A percentile compares a stretch with the other conserved stretches of the same genome.
Evolutionary conservation across 2,888 invertebrate genomes (phyloP).

Genomic region (Tiphia femorata): DNA sequence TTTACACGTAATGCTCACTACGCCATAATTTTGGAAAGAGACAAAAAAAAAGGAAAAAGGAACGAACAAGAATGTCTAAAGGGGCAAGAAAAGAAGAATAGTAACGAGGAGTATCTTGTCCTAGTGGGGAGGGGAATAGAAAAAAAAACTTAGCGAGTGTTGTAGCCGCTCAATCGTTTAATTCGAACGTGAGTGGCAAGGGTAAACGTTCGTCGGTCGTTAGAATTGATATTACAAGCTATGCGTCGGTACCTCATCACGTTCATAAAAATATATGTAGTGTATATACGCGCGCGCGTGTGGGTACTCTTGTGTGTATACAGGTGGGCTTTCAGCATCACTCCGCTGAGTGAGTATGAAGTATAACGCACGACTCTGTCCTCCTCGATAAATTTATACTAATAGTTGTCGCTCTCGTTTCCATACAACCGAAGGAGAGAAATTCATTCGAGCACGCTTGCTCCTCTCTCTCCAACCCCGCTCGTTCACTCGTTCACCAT

Average conservation of each 20-base stretch:
- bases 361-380: slow-evolving; percentile 22
- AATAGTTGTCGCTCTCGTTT: slow-evolving; percentile 20
- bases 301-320: slow-evolving; percentile 27
- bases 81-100: slow-evolving; percentile 6
- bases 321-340: slow-evolving; percentile 48
- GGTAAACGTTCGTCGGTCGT: slow-evolving; percentile 50
- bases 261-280: slow-evolving; percentile 68
- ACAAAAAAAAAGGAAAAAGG: slow-evolving; percentile 13
- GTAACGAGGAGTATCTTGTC: slow-evolving; percentile 25
- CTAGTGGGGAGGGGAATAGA: slow-evolving; percentile 20
- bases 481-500: slow-evolving; percentile 6
- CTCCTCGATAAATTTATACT: slow-evolving; percentile 29
- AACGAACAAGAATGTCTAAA: background rate
- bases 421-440: slow-evolving; percentile 37
- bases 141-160: slow-evolving; percentile 33
- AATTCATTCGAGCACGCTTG: slow-evolving; percentile 37
- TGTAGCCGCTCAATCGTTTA: slow-evolving; percentile 52
- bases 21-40: slow-evolving; percentile 32
- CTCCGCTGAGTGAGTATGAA: slow-evolving; percentile 52
- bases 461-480: background rate
- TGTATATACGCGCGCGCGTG: slow-evolving; percentile 26
- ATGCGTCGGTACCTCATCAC: slow-evolving; percentile 64
- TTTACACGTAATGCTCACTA: slow-evolving; percentile 32
- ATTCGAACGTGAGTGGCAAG: slow-evolving; percentile 57
- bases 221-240: slow-evolving; percentile 62